Conservation (phyloP, 2,888 invertebrate species). For the Acronicta psi region DNA sequence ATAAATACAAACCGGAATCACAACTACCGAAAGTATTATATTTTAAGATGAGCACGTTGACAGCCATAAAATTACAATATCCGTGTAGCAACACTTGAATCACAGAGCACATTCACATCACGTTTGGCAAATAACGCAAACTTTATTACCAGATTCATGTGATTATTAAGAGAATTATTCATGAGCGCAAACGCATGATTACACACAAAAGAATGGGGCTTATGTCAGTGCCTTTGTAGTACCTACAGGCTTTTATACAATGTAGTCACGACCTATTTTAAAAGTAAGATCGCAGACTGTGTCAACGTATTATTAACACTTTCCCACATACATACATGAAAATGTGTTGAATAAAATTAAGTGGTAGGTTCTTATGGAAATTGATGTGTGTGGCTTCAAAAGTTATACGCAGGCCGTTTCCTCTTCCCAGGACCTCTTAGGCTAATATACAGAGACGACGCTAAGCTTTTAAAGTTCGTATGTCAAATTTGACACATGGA, state of each 20-base stretch:
- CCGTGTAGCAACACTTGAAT: slow-evolving; percentile 34
- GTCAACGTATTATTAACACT: slow-evolving; percentile 27
- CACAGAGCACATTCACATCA: slow-evolving; percentile 41
- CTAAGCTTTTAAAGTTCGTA: no score
- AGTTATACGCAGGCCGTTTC: background rate
- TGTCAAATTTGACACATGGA: no score
- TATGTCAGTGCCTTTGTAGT: slow-evolving; percentile 36
- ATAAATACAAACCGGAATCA: background rate
- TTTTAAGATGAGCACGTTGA: background rate
- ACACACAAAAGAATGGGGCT: slow-evolving; percentile 52
- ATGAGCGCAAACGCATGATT: slow-evolving; percentile 45
- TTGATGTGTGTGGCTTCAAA: slow-evolving; percentile 20
- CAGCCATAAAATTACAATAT: slow-evolving; percentile 23
- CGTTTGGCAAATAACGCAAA: slow-evolving; percentile 48
- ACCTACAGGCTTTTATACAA: slow-evolving; percentile 29
- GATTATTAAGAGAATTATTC: slow-evolving; percentile 56
- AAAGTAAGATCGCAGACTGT: slow-evolving; percentile 37
- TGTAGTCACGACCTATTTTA: slow-evolving; percentile 51
- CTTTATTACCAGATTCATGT: slow-evolving; percentile 47
- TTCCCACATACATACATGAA: slow-evolving; percentile 34
- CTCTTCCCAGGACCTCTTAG: no score
- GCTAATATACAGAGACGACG: no score
- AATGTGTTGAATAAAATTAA: slow-evolving; percentile 27
- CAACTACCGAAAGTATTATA: slow-evolving; percentile 1
- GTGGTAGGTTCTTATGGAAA: slow-evolving; percentile 12